phyloP scores from a whole-genome alignment of 2,888 invertebrate species.

The Acanthosepion lycidas region DNA sequence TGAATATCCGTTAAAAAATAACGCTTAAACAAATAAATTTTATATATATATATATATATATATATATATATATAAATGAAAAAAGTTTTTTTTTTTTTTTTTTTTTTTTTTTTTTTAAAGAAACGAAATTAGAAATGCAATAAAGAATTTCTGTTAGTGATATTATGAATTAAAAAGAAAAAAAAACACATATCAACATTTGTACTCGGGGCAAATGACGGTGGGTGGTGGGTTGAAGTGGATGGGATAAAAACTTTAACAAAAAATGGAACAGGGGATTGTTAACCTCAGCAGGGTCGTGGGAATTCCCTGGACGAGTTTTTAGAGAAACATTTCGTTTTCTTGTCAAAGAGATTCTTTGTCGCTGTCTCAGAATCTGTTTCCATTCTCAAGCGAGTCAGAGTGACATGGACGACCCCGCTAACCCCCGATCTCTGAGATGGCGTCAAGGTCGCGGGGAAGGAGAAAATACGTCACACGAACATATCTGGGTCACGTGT shows the following conservation, averaged over 20 bases:
- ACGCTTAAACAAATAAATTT: no score
- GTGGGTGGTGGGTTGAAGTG: neutral
- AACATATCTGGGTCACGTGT: neutral
- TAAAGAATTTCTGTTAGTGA: no score
- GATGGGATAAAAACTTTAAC: neutral
- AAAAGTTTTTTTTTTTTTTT: no score
- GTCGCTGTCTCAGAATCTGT: neutral
- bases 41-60: no score
- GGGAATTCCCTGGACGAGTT: neutral
- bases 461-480: neutral
- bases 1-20: no score
- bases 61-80: no score
- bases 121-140: no score
- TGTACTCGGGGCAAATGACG: no score
- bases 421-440: neutral
- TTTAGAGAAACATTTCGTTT: neutral
- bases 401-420: neutral
- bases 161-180: no score
- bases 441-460: neutral
- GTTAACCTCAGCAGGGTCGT: neutral
- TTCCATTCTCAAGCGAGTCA: neutral
- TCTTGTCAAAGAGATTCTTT: neutral
- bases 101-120: no score
- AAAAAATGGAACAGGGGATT: neutral
- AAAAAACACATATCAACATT: no score